Conservation (phyloP, 1,140 invertebrate species). For the Hetaerina americana region DNA sequence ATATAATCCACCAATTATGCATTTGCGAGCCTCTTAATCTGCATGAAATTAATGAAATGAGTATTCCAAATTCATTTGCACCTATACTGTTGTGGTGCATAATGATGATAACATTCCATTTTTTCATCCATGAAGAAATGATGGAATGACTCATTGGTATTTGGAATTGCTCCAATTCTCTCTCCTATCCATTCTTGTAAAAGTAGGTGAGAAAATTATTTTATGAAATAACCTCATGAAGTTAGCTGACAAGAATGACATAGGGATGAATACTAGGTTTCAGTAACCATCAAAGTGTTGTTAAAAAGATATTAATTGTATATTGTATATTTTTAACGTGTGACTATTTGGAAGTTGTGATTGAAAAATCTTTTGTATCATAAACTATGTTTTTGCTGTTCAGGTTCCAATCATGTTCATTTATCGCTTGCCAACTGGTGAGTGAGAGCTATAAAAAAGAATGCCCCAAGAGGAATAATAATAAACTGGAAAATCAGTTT, state of each 20-base stretch:
- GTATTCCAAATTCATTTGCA: not conserved
- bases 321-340: not conserved
- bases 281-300: not conserved
- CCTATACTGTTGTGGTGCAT: not conserved
- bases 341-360: not conserved
- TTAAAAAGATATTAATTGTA: constrained; percentile 1
- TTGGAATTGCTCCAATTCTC: not conserved
- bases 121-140: not conserved
- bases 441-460: not conserved
- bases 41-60: not conserved
- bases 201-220: not conserved
- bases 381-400: not conserved
- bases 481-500: not conserved
- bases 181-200: not conserved
- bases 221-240: not conserved
- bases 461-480: not conserved
- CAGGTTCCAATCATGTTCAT: not conserved
- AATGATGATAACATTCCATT: not conserved
- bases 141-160: not conserved
- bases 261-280: not conserved
- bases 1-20: not conserved
- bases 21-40: not conserved
- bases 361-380: constrained; percentile 1
- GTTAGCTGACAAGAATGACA: not conserved
- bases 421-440: not conserved